A percentile compares a stretch with the other conserved stretches of the same genome.
Conservation (phyloP, 2,113 vertebrate species). For the Labeo catla region DNA sequence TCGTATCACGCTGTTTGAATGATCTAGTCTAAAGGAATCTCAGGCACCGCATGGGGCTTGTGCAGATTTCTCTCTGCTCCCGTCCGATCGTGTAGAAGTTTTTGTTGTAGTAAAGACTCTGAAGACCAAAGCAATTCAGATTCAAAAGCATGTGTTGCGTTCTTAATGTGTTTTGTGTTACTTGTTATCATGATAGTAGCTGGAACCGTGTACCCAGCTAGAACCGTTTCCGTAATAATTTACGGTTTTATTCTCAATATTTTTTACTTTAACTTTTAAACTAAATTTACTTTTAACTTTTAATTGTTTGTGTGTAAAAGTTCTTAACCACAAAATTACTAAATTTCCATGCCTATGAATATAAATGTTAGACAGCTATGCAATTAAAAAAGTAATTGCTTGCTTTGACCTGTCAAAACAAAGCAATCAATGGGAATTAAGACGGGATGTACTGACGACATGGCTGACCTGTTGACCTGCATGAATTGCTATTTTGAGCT, state of each 20-base stretch:
- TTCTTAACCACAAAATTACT: not conserved
- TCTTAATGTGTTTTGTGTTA: not conserved
- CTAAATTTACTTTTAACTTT: not conserved
- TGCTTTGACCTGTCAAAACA: not conserved
- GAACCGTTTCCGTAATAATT: no score
- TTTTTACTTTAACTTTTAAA: not conserved
- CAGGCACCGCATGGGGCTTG: slow-evolving; percentile 25
- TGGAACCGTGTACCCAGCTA: not conserved
- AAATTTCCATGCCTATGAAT: not conserved
- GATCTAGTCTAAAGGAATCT: slow-evolving; percentile 33
- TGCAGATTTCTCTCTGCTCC: slow-evolving; percentile 34
- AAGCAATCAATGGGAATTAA: slow-evolving; percentile 17
- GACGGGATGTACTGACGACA: not conserved
- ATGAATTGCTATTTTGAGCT: slow-evolving; percentile 5
- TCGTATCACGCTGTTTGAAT: slow-evolving; percentile 22
- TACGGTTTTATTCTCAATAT: no score
- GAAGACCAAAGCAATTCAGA: not conserved
- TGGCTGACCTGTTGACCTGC: not conserved
- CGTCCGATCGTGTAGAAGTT: slow-evolving; percentile 35
- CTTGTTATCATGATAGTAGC: not conserved
- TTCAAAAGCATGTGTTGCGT: not conserved
- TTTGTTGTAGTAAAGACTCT: not conserved
- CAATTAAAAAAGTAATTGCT: not conserved
- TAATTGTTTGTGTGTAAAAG: not conserved
- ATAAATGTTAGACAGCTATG: not conserved